phyloP scores from a whole-genome alignment of 2,888 invertebrate genomes.

The Caenorhabditis sp. region DNA sequence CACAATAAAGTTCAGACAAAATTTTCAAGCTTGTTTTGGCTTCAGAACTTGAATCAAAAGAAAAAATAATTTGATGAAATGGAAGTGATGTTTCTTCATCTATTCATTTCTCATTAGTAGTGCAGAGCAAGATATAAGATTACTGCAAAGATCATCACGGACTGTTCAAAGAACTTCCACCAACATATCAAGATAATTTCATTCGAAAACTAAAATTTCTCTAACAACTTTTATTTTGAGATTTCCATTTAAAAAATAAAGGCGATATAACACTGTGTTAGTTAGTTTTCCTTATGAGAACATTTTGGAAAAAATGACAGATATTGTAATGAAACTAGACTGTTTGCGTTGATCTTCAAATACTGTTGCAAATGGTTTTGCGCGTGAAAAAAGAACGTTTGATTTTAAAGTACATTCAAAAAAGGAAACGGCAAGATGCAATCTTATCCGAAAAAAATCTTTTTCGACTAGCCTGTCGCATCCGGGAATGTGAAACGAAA shows the following conservation, averaged over 20 bases:
- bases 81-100: background rate
- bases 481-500: background rate
- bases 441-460: slow-evolving; percentile 37
- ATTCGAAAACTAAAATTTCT: too few species aligned
- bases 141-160: too few species aligned
- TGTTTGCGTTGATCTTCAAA: slow-evolving; percentile 4
- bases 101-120: background rate
- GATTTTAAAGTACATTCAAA: background rate
- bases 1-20: too few species aligned
- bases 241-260: too few species aligned
- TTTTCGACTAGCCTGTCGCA: slow-evolving; percentile 10
- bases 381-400: background rate
- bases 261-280: background rate
- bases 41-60: too few species aligned
- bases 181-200: too few species aligned
- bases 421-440: slow-evolving; percentile 12
- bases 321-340: background rate
- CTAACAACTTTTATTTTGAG: too few species aligned
- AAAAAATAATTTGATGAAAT: background rate
- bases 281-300: too few species aligned
- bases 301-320: background rate
- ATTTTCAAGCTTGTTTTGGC: background rate
- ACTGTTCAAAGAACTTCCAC: too few species aligned
- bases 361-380: background rate
- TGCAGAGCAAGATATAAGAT: background rate